Conservation (phyloP, 2,113 vertebrate genomes). For the Sorex fumeus region DNA sequence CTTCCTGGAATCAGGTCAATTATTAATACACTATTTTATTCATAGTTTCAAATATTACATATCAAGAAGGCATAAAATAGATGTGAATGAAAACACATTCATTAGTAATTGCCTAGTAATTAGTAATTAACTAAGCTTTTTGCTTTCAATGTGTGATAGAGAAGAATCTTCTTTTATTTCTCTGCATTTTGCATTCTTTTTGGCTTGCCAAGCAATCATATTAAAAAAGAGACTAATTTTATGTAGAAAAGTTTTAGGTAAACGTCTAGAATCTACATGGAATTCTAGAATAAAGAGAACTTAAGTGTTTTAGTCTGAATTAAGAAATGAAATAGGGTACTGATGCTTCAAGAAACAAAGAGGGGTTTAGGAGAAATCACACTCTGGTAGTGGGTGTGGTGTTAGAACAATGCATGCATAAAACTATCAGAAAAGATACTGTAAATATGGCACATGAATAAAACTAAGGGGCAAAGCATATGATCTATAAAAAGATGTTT, state of each 20-base stretch:
- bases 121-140: no score
- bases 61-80: neutral
- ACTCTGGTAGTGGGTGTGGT: no score
- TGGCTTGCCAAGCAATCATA: neutral
- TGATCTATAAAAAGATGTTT: neutral
- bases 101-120: no score
- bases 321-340: neutral
- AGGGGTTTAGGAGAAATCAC: neutral
- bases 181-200: neutral
- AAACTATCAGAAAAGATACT: no score
- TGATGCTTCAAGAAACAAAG: neutral
- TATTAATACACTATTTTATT: neutral
- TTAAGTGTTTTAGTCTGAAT: neutral
- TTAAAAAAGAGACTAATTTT: neutral
- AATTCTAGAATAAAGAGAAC: neutral
- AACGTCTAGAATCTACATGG: neutral
- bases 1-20: neutral
- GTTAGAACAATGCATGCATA: no score
- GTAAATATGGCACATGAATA: no score
- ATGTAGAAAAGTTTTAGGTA: neutral
- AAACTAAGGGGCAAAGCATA: neutral
- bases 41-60: neutral
- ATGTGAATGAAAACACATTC: no score
- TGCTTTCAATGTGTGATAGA: no score
- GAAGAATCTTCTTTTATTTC: neutral